Percentiles rank a stretch among this genome's conserved stretches.
Conservation (phyloP, 2,113 vertebrate genomes). For the Psophia crepitans region DNA sequence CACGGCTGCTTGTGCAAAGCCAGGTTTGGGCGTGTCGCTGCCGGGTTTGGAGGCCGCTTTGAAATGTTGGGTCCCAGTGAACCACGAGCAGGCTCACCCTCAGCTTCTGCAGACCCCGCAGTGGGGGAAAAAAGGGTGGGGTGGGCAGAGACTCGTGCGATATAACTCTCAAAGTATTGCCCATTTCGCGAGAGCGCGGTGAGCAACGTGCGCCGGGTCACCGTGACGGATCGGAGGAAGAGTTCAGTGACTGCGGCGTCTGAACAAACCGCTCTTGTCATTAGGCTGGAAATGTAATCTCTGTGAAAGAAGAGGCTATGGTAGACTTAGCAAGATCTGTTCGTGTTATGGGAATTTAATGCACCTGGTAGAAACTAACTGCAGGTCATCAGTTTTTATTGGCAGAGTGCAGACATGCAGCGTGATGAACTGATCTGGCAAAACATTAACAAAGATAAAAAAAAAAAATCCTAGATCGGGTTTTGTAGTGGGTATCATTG, state of each 20-base stretch:
- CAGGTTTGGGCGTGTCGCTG: rapidly evolving
- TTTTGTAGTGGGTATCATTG: neutral
- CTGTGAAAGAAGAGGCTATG: conserved; percentile 24
- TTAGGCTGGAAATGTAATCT: conserved; percentile 62
- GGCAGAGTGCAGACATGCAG: conserved; percentile 18
- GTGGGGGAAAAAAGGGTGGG: rapidly evolving
- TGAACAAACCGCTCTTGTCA: neutral
- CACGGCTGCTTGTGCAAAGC: neutral
- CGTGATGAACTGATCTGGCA: conserved; percentile 54
- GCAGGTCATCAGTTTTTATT: conserved; percentile 67
- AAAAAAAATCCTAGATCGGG: neutral
- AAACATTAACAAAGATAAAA: conserved; percentile 50
- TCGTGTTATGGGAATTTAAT: conserved; percentile 65
- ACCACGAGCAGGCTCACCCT: rapidly evolving
- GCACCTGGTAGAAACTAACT: conserved; percentile 63
- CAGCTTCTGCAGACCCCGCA: rapidly evolving
- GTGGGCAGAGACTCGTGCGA: rapidly evolving
- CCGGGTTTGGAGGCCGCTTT: rapidly evolving
- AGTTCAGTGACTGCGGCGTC: neutral
- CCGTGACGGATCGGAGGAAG: neutral
- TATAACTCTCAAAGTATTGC: rapidly evolving
- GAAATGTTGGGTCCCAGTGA: neutral
- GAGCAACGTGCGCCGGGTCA: neutral
- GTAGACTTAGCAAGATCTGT: conserved; percentile 48
- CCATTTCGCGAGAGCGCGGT: rapidly evolving